Base-by-base conservation (phyloP, 2,888 invertebrate genomes). In the Thalpophila matura region DNA sequence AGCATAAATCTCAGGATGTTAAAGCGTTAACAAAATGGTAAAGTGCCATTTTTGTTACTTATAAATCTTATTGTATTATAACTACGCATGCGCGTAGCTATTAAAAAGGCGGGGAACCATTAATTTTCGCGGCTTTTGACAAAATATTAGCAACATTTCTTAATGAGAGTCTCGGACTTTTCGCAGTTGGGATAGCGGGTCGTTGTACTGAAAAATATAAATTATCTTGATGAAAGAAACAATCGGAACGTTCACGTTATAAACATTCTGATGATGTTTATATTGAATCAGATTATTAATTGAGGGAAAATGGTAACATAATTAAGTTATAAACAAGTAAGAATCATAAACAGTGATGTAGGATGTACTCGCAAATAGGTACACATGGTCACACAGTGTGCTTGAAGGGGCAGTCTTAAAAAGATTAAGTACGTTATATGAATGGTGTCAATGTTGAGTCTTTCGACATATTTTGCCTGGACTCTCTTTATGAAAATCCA, bases 71-170 rank as follows among this genome's bases (percentile, higher is more conserved):
- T 46, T 47, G 2, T 61, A 14, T 20, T 27, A 20, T 46, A 46
- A 37, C 16, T 33, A 53, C 62, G 75, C 78, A 74, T 80, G 82
- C 83, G 83, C 71, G 43, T 51, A 27, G 72, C 77, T 20, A 29
- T 77, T 78, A 79, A 73, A 77, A 68, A 74, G 60, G 64, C 66
- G 71, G 67, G 68, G 71, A 74, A 77, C 80, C 81, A 86, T 88
- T 86, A 86, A 88, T 87, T 86, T 83, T 83, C 82, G 81, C 78
- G 75, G 76, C 78, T 82, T 81, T 83, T 84, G 78, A 85, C 87
- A 84, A 86, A 86, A 87, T 83, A 86, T 88, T 83, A 84, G 81
- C 83, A 69, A 76, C 74, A 83, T 86, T 85, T 84, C 83, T 83
- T 89, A 88, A 91, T 89, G 89, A 85, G 81, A 79, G 71, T 66